A percentile compares a stretch with the other conserved stretches of the same genome.
Conservation (phyloP, 2,113 vertebrate genomes). For the Siniperca knerii region DNA sequence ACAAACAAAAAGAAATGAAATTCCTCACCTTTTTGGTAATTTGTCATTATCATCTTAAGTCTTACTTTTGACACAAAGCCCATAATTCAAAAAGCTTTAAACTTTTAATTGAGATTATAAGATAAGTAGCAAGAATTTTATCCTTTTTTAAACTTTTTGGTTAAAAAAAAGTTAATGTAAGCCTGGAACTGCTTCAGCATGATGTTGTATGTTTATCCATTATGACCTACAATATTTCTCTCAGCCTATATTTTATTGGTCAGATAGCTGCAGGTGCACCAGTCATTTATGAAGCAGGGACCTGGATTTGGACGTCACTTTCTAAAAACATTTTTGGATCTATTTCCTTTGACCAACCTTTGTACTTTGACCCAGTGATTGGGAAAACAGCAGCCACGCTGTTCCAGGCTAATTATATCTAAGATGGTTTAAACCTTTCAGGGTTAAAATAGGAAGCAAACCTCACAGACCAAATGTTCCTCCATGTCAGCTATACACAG, state of each 20-base stretch:
- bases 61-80: background rate
- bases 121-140: background rate
- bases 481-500: constrained; percentile 53
- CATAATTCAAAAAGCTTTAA: background rate
- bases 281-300: background rate
- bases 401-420: constrained; percentile 66
- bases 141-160: too few species aligned
- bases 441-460: constrained; percentile 71
- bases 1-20: too few species aligned
- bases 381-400: constrained; percentile 31
- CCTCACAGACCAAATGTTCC: constrained; percentile 67
- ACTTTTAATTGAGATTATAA: background rate
- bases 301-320: background rate
- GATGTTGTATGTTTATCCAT: background rate
- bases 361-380: constrained; percentile 20
- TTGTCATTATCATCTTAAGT: background rate
- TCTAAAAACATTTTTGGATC: background rate
- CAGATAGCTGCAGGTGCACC: background rate
- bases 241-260: background rate
- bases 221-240: background rate
- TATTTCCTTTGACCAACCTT: constrained; percentile 1
- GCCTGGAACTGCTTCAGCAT: background rate
- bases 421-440: constrained; percentile 56
- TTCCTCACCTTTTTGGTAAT: background rate
- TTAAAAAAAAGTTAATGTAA: too few species aligned